Percentiles rank a stretch among this genome's conserved stretches.
Evolutionary conservation across 2,888 invertebrate genomes (phyloP).

Genomic region (Folsomia manolachei): DNA sequence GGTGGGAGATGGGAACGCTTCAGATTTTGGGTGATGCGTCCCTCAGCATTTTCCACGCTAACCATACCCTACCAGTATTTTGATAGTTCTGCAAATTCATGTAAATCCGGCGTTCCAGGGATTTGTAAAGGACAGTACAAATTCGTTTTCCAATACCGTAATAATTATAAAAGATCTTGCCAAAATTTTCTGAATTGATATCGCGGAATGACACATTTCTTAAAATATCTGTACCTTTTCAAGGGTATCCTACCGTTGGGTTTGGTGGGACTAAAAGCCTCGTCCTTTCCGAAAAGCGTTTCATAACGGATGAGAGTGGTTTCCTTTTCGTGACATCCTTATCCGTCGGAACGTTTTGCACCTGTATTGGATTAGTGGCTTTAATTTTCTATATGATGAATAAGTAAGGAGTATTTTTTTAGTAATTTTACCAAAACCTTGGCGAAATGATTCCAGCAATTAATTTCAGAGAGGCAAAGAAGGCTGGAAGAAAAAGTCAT

Average conservation of each 20-base stretch:
- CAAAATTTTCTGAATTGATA: too few species aligned
- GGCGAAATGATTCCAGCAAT: too few species aligned
- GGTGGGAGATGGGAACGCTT: slow-evolving; percentile 25
- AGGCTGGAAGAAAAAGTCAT: too few species aligned
- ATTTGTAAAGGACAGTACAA: slow-evolving; percentile 15
- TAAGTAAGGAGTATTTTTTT: too few species aligned
- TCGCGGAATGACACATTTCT: too few species aligned
- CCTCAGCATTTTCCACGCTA: slow-evolving; percentile 23
- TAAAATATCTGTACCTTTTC: too few species aligned
- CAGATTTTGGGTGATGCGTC: slow-evolving; percentile 24
- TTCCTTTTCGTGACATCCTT: slow-evolving; percentile 16
- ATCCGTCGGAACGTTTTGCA: background rate
- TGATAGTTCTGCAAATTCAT: background rate
- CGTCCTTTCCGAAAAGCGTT: slow-evolving; percentile 5
- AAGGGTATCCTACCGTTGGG: too few species aligned
- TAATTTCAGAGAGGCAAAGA: too few species aligned
- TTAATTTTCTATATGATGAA: background rate
- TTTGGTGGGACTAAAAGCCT: slow-evolving; percentile 21
- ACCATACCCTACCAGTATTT: slow-evolving; percentile 17
- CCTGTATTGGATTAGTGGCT: slow-evolving; percentile 8
- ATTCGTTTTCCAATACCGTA: slow-evolving; percentile 18
- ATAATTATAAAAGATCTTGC: too few species aligned
- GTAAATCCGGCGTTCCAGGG: too few species aligned
- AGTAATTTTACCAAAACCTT: too few species aligned
- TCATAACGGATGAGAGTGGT: background rate